Evolutionary conservation across 2,797 vertebrate species (phyloP).

Genomic region (Aeoliscus strigatus): DNA sequence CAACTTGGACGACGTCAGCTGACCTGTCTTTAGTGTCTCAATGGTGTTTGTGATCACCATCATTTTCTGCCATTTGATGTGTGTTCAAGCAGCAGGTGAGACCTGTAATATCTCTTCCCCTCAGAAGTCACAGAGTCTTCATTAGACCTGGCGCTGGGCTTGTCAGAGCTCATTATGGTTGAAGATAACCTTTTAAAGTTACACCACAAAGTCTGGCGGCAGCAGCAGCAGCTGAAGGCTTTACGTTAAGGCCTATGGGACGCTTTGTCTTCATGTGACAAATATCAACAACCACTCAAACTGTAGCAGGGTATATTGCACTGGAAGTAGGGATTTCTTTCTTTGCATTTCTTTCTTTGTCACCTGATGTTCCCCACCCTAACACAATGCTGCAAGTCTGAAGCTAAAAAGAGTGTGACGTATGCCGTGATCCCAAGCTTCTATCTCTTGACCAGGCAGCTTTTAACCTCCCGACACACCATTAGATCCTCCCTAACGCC

Average conservation of each 20-base stretch:
- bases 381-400: constrained; percentile 49
- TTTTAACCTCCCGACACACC: constrained; percentile 41
- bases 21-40: constrained; percentile 56
- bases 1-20: constrained; percentile 22
- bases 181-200: constrained; percentile 50
- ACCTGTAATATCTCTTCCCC: constrained; percentile 51
- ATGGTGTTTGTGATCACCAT: constrained; percentile 61
- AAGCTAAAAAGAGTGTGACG: constrained; percentile 43
- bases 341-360: no score
- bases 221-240: constrained; percentile 23
- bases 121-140: constrained; percentile 66
- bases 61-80: constrained; percentile 60
- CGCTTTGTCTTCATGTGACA: constrained; percentile 12
- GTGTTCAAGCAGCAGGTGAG: constrained; percentile 55
- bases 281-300: constrained; percentile 4
- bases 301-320: background rate
- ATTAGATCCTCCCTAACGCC: constrained; percentile 36
- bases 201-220: constrained; percentile 32
- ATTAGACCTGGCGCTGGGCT: constrained; percentile 52
- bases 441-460: constrained; percentile 29
- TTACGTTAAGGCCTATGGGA: constrained; percentile 16
- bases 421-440: constrained; percentile 14
- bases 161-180: constrained; percentile 45
- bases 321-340: background rate
- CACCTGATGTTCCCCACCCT: no score